Conservation (phyloP, 2,113 vertebrate genomes). For the Sakesphorus luctuosus region DNA sequence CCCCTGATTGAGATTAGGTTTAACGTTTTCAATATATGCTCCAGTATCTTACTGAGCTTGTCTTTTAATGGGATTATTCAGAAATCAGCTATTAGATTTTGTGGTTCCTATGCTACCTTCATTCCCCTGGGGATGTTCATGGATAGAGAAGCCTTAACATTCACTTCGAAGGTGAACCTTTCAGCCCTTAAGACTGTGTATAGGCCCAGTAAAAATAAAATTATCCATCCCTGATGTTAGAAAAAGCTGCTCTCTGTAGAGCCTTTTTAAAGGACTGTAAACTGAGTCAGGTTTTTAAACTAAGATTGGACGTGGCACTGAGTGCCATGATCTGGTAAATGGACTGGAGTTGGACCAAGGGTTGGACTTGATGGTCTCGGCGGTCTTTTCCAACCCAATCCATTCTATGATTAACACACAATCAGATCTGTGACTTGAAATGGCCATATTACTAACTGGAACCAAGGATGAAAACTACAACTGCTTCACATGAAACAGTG, state of each 20-base stretch:
- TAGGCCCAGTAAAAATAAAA: background rate
- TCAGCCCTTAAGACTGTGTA: background rate
- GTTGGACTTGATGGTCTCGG: too few relatives aligned
- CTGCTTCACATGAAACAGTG: background rate
- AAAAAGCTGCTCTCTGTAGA: background rate
- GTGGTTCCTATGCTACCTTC: background rate
- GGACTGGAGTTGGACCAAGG: too few relatives aligned
- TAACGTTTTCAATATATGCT: background rate
- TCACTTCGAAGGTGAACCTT: background rate
- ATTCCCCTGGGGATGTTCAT: background rate
- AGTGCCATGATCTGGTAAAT: too few relatives aligned
- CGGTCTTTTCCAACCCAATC: too few relatives aligned
- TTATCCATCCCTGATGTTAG: background rate
- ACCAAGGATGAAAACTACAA: background rate
- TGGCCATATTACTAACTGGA: background rate
- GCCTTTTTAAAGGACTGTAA: background rate
- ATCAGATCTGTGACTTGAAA: too few relatives aligned
- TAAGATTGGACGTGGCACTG: too few relatives aligned
- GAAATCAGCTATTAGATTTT: background rate
- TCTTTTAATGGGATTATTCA: background rate
- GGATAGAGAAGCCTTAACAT: background rate
- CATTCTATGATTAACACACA: too few relatives aligned
- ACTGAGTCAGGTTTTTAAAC: too few relatives aligned
- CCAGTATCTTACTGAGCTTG: background rate
- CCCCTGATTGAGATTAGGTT: background rate